Base-by-base conservation (phyloP, 2,888 invertebrate genomes). In the Subacronicta megacephala region DNA sequence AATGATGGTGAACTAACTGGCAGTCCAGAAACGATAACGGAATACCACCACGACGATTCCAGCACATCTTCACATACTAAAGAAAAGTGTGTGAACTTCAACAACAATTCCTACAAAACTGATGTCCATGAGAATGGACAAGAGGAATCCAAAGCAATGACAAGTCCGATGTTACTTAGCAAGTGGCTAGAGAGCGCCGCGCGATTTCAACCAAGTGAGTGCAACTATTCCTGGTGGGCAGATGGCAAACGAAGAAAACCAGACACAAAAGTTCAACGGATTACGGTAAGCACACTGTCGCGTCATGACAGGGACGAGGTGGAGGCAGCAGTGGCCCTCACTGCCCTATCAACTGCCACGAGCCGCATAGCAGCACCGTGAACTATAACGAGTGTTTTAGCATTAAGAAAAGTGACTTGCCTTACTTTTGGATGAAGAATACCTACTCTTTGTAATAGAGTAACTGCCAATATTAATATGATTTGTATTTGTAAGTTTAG, bases 171-270 rank as follows among this genome's bases (percentile, higher is more conserved):
- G 35, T 95, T 96, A 80, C 92, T 97, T 12, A 95, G 96, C 38
- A 97, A 96, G 81, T 97, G 97, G 97, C 84, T 97, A 43, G 96
- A 96, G 80, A 97, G 97, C 78, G 96, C 97, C 0, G 96, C 95
- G 0, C 95, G 96, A 66, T 97, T 97, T 82, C 95, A 95, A 66
- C 97, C 97, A 0, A 95, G 96, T 69, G 96, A 96, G 80, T 95
- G 95, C 54, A 96, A 96, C 78, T 96, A 96, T 78, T 95, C 96
- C 1, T 95, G 96, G 86, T 96, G 96, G 96, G 89, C 87, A 7
- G 91, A 91, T 51, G 90, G 84, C 7, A 87, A 83, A 62, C 81
- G 89, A 58, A 85, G 88, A 52, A 90, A 86, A 61, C 69, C 81
- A 12, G 90, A 90, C n/a, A 46, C 73, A 12, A 86, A 84, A 63